A percentile compares a stretch with the other conserved stretches of the same genome.
Evolutionary conservation across 2,113 vertebrate genomes (phyloP).

Genomic region (Plectropomus leopardus): DNA sequence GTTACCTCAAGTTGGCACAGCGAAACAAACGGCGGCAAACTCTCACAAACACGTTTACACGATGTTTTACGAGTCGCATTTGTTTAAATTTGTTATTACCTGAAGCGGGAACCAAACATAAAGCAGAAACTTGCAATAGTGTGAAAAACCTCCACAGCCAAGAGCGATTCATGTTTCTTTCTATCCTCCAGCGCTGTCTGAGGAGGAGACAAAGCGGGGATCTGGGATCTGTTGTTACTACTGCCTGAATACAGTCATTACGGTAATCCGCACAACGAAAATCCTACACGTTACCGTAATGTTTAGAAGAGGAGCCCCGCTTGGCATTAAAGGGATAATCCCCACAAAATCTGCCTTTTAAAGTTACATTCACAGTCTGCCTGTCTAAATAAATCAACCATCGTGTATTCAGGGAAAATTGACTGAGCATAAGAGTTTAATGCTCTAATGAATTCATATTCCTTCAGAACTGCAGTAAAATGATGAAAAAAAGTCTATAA

Average conservation of each 20-base stretch:
- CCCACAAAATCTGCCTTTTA: background rate
- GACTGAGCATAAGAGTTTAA: too few species aligned
- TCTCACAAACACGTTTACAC: background rate
- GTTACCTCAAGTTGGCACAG: background rate
- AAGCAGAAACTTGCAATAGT: conserved; percentile 34
- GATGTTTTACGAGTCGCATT: background rate
- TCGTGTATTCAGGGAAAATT: too few species aligned
- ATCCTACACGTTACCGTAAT: conserved; percentile 33
- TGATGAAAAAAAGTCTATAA: too few species aligned
- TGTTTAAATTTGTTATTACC: conserved; percentile 42
- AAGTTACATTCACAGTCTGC: background rate
- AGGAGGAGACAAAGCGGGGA: conserved; percentile 5
- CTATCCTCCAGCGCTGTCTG: conserved; percentile 59
- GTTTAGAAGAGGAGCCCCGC: fast-evolving
- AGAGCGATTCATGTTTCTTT: conserved; percentile 70
- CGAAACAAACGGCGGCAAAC: background rate
- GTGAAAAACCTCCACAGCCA: conserved; percentile 50
- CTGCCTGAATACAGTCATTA: conserved; percentile 49
- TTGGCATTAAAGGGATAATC: conserved; percentile 3
- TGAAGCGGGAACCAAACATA: conserved; percentile 26
- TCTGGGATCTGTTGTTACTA: conserved; percentile 64
- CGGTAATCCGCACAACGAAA: conserved; percentile 28
- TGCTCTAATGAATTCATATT: too few species aligned
- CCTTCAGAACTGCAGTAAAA: too few species aligned
- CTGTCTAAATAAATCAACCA: background rate